Base-by-base conservation (phyloP, 2,113 vertebrate genomes). In the Brachypodius melanocephalos region DNA sequence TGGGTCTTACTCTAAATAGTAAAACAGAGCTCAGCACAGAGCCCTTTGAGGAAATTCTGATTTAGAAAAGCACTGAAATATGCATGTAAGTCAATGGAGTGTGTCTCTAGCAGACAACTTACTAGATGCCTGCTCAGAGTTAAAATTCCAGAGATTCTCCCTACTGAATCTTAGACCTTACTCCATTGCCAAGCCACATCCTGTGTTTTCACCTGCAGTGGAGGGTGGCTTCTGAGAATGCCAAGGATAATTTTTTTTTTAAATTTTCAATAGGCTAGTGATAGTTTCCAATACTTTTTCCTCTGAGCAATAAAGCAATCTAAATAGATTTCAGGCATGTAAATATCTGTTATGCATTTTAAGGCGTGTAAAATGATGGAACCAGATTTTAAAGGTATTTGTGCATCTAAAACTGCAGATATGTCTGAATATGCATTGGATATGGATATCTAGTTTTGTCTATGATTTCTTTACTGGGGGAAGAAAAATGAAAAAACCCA, bases 61-160 rank as follows among this genome's bases (percentile, higher is more conserved):
- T 96, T 96, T 74, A 88, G 88, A 77, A 93, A 95, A 94, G 51
- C 68, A 61, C 68, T 94, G 82, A 90, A 94, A 95, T 89, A 94
- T 67, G 59, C 72, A 71, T 89, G 75, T 51, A 73, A 96, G 71
- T 88, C 72, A 79, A 62, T 63, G n/a, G 80, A 90, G 46, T 28
- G 43, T 63, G 87, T 85, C 62, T 77, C 57, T 62, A 74, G 38
- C 16, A 29, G 57, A 58, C 52, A 57, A 43, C 49, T 90, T 71
- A 61, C 12, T 52, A 58, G 63, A 52, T 59, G 48, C 22, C 72
- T 77, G 52, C 75, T 91, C 59, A 45, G 48, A 90, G 72, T 68
- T 90, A 80, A 86, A 77, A 85, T 86, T 77, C 51, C 45, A 71
- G 63, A 77, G 79, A 49, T 86, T 86, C 79, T 72, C 43, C n/a